phyloP scores from a whole-genome alignment of 2,113 vertebrate species.

The Nicator chloris region DNA sequence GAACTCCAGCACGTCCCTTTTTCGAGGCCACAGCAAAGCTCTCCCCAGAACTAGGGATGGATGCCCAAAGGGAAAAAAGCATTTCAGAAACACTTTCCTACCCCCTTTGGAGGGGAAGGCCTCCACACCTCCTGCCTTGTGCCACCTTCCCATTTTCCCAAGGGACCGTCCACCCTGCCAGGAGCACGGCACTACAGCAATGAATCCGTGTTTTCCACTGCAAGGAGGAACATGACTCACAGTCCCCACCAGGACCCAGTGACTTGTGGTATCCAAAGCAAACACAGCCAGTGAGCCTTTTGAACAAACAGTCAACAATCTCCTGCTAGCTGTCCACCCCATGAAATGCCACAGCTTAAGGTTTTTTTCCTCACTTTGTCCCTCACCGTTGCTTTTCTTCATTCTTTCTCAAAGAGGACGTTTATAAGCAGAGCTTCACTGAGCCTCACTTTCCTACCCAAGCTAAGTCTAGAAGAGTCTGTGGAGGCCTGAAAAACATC shows the following conservation, averaged over 20 bases:
- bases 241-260: background rate
- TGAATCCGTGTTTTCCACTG: background rate
- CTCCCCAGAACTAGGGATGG: background rate
- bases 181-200: background rate
- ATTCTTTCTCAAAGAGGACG: background rate
- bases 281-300: background rate
- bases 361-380: background rate
- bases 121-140: background rate
- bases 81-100: background rate
- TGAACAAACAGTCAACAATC: constrained; percentile 38
- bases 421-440: background rate
- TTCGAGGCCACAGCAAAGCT: background rate
- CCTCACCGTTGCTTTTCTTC: background rate
- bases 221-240: constrained; percentile 21
- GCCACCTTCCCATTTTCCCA: background rate
- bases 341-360: background rate
- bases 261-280: constrained; percentile 46
- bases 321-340: background rate
- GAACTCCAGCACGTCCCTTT: background rate
- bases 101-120: background rate
- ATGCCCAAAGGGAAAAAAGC: background rate
- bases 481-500: background rate
- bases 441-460: background rate
- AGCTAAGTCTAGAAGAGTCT: background rate
- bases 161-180: background rate